Evolutionary conservation across 2,797 vertebrate species (phyloP), one percentile per base, ranked within the genome.

Genomic region (Psittacula echo): DNA sequence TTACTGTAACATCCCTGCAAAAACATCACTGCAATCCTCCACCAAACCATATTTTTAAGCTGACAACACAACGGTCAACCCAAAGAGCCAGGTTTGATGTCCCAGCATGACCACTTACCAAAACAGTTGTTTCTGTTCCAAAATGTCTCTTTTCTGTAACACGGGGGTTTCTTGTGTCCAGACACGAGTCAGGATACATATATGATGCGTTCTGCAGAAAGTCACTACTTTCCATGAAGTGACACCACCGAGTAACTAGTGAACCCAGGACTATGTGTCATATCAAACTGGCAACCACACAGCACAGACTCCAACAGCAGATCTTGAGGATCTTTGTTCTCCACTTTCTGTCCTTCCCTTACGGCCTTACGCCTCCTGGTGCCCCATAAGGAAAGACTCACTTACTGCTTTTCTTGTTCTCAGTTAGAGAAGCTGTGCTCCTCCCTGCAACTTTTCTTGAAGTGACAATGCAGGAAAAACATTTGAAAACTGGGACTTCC

Each of bases 21-120:
- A 94, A 94, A 44, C 22, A 37, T 72, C 65, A 86, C 13, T 79
- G 68, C 71, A 73, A 22, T 47, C 89, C 61, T 76, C 70, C 70
- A 61, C 87, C 94, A 94, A 62, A 56, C 20, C 67, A 83, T 96
- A 41, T 91, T 97, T 97, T 97, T 87, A 95, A 86, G 23, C n/a
- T 74, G 85, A n/a, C 32, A 54, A 64, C 61, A 74, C 50, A 37
- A 34, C 0, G 20, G 41, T 34, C 68, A 93, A 73, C 30, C 54
- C 41, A 41, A 77, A 79, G 62, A 42, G 11, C 7, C 47, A 39
- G 7, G 34, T 58, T 61, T 2, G 0, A 58, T 44, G 30, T 68
- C 75, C 54, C 19, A 79, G 18, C 50, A 65, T 6, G 10, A 74
- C 14, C 65, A 87, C 64, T 56, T 82, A 77, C 51, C 65, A 41